Base-by-base conservation (phyloP, 2,797 vertebrate species). In the Sebastes vulpes region DNA sequence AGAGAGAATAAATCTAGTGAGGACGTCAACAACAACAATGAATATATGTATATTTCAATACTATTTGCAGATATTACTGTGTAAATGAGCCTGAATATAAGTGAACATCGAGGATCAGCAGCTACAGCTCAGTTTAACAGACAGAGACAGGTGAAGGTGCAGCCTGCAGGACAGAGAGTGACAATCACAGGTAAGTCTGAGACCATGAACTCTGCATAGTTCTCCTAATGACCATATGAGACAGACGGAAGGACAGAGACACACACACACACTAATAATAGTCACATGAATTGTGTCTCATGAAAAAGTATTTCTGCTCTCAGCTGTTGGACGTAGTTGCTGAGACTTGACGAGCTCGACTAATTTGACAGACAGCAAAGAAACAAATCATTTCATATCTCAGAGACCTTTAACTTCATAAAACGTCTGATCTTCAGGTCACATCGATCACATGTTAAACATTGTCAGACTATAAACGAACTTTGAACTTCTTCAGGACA, bases 401-500 rank as follows among this genome's bases (percentile, higher is more conserved):
- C 1, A 18, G 21, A 23, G 25, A 12, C 12, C 20, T 77, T 64
- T 28, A 53, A 18, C 5, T 14, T 56, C 18, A 38, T 21, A 4
- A 57, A 46, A 56, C 2, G 11, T 60, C 42, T 25, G 28, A 16
- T 16, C 32, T 53, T 61, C 4, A 0, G 20, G 23, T 29, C 46
- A 60, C 48, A 57, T n/a, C 2, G 29, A 79, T 59, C 2, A 35
- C 29, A 8, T 32, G 70, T 89, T 80, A 89, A 89, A 77, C 52
- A 84, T 84, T 89, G 38, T 60, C 59, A 77, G 68, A 60, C 63
- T 25, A 26, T 60, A 57, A 70, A 75, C 29, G 86, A 84, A 89
- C 91, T 90, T 93, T 92, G 81, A 20, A 89, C 83, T 9, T 4
- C 14, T 12, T 2, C 21, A 6, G 9, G 2, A 54, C n/a, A 66